Conservation (phyloP, 2,797 vertebrate species). For the Poecilia picta region DNA sequence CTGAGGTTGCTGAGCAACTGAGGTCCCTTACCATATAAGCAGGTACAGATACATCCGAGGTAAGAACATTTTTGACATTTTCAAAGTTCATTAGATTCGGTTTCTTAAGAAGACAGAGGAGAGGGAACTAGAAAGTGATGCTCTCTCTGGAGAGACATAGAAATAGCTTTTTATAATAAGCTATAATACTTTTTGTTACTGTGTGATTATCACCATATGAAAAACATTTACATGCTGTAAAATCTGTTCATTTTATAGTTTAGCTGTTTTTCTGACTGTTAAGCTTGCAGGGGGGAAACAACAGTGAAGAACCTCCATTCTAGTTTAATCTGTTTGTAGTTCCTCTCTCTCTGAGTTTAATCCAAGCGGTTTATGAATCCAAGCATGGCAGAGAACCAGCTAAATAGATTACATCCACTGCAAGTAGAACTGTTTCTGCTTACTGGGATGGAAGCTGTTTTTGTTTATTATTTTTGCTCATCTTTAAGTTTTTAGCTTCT, state of each 20-base stretch:
- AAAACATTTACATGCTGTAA: not conserved
- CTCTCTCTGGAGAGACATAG: not conserved
- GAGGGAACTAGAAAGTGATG: not conserved
- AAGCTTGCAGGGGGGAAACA: not conserved
- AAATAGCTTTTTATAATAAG: not conserved
- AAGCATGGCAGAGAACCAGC: slow-evolving; percentile 31
- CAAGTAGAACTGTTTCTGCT: slow-evolving; percentile 6
- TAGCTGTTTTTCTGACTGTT: slow-evolving; percentile 9
- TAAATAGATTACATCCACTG: slow-evolving; percentile 35
- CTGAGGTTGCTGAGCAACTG: not conserved
- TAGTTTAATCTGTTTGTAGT: slow-evolving; percentile 18
- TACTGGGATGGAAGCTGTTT: slow-evolving; percentile 13
- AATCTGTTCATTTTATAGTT: slow-evolving; percentile 7
- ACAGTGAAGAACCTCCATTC: slow-evolving; percentile 21
- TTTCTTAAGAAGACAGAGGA: not conserved
- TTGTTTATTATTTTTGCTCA: not conserved
- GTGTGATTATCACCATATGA: not conserved
- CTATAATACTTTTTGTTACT: not conserved
- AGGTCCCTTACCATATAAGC: not conserved
- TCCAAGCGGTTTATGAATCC: slow-evolving; percentile 42
- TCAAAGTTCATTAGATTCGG: not conserved
- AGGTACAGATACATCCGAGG: not conserved
- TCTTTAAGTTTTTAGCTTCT: not conserved
- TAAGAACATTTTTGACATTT: not conserved
- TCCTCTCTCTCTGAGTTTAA: slow-evolving; percentile 27